Evolutionary conservation across 2,113 vertebrate genomes (phyloP), one percentile per base, ranked within the genome.

Genomic region (Lepus europaeus): DNA sequence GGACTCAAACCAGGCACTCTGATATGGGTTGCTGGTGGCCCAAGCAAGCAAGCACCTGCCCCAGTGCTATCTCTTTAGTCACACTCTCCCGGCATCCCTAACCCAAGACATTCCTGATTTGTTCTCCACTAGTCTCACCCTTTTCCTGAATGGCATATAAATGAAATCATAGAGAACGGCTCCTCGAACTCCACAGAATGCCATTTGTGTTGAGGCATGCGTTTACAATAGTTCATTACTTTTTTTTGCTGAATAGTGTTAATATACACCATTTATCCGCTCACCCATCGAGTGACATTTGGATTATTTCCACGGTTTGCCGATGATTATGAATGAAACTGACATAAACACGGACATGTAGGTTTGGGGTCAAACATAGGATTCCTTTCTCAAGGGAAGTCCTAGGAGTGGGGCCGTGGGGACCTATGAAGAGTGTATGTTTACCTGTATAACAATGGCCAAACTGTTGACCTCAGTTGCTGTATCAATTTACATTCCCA

Each of bases 311-410:
- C 69, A 81, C 3, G 11, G 17, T 51, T 29, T 86, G 53, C n/a
- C 4, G 4, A 69, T 79, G 64, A n/a, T 51, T 63, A 74, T 5
- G 16, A 92, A 94, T 87, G 73, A 73, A 95, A 17, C 33, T 17
- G 53, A 92, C n/a, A 87, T 7, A 72, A 82, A 86, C 39, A 76
- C 66, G 56, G 4, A 9, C 5, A 1, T 61, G 4, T 31, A 78
- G 23, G 33, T 87, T 87, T 87, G 19, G 2, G 33, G 33, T 25
- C 45, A 19, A 90, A 74, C 27, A 61, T 56, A 83, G 74, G 33
- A 86, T 87, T 72, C 6, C 31, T 87, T 90, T 93, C 45, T 90
- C 23, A 83, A 83, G 86, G 13, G 20, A 76, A 49, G 70, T 80
- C 64, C 9, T 56, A 49, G 61, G 49, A 51, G 8, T 36, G n/a